Evolutionary conservation across 30 jellyfish, hydroid and myxozoan genomes (phyloP).

Genomic region (Hydractinia symbiolongicarpus): DNA sequence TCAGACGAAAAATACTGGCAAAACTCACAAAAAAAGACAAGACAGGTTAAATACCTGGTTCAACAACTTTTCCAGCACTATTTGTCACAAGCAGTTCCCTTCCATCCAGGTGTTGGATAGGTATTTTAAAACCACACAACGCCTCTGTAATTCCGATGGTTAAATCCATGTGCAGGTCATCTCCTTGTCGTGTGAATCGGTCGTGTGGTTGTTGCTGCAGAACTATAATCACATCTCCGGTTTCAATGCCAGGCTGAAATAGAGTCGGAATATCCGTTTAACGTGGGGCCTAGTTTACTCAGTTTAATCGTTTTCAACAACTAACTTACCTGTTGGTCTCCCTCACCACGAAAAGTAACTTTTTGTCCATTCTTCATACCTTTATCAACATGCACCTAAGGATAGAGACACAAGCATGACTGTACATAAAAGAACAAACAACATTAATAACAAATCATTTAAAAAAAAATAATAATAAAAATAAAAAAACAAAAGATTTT

Average conservation of each 20-base stretch:
- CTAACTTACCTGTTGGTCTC: conserved; percentile 88
- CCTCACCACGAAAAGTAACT: conserved; percentile 85
- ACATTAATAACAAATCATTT: not conserved
- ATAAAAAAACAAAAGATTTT: not conserved
- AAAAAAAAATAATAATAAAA: not conserved
- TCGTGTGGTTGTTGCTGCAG: conserved; percentile 74
- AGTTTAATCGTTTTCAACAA: not conserved
- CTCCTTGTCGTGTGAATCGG: conserved; percentile 73
- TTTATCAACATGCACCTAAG: conserved; percentile 84
- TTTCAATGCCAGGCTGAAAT: conserved; percentile 85
- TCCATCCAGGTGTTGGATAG: conserved; percentile 86
- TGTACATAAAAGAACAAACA: not conserved
- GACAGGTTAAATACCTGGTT: conserved; percentile 55
- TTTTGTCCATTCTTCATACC: conserved; percentile 94
- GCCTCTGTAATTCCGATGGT: conserved; percentile 87
- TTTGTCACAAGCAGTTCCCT: conserved; percentile 79
- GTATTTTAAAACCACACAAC: conserved; percentile 91
- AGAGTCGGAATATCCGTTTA: not conserved
- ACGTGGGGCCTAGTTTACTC: not conserved
- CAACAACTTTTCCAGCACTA: conserved; percentile 73
- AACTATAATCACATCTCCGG: conserved; percentile 92
- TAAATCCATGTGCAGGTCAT: conserved; percentile 60
- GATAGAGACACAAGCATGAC: not conserved
- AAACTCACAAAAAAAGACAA: no score
- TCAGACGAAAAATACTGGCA: no score